Conservation (phyloP, 2,888 invertebrate species). For the Limulus polyphemus region DNA sequence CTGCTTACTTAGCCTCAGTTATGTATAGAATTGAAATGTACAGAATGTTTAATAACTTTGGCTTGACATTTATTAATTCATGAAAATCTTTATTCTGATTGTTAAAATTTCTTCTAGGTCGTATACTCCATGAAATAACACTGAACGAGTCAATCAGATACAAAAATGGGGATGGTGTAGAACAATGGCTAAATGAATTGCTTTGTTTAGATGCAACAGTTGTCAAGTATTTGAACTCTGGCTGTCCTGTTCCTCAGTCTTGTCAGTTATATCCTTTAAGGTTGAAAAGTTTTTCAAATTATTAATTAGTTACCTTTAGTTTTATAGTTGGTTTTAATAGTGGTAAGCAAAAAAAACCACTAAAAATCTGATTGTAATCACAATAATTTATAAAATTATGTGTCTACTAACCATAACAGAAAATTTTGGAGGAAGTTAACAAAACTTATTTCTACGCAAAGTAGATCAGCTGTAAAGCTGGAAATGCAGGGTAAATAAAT, state of each 20-base stretch:
- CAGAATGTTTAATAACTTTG: background rate
- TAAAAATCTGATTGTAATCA: too few relatives aligned
- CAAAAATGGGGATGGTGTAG: slow-evolving; percentile 64
- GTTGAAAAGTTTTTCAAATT: background rate
- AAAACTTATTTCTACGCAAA: too few relatives aligned
- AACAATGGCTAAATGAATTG: slow-evolving; percentile 77
- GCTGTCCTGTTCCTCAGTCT: slow-evolving; percentile 73
- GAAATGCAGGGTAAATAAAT: too few relatives aligned
- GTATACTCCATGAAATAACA: slow-evolving; percentile 44
- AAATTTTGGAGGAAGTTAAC: too few relatives aligned
- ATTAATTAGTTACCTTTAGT: too few relatives aligned
- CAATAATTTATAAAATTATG: too few relatives aligned
- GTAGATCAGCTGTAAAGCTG: too few relatives aligned
- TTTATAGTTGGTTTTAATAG: too few relatives aligned
- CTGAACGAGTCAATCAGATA: slow-evolving; percentile 93
- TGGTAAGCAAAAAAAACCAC: too few relatives aligned
- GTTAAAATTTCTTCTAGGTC: slow-evolving; percentile 28
- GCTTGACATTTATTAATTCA: background rate
- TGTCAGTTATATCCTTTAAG: slow-evolving; percentile 60
- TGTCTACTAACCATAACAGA: too few relatives aligned
- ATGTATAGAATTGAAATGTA: background rate
- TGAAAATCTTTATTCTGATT: slow-evolving; percentile 3
- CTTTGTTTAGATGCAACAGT: slow-evolving; percentile 78
- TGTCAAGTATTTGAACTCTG: slow-evolving; percentile 52
- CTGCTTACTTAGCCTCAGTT: background rate